Evolutionary conservation across 2,113 vertebrate genomes (phyloP).

Genomic region (Callospermophilus lateralis): DNA sequence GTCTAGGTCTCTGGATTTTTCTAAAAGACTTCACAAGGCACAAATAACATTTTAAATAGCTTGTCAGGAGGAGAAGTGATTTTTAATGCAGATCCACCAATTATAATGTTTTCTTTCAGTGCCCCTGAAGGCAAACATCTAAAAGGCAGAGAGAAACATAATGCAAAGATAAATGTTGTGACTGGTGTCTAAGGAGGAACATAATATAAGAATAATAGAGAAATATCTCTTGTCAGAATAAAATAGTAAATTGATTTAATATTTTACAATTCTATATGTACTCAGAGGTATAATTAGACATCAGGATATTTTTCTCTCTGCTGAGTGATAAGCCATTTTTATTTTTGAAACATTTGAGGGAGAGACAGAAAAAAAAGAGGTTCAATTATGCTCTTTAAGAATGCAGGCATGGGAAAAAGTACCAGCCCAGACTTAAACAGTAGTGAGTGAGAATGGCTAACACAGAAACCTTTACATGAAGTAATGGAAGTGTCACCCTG

Average conservation of each 20-base stretch:
- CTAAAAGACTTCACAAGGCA: constrained; percentile 76
- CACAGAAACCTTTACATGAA: neutral
- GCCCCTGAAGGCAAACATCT: constrained; percentile 82
- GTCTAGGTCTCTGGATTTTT: constrained; percentile 66
- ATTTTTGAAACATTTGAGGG: neutral
- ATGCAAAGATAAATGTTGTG: constrained; percentile 80
- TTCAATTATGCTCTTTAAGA: neutral
- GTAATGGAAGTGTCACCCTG: neutral
- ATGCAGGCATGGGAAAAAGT: neutral
- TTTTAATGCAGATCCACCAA: constrained; percentile 85
- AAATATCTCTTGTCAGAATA: constrained; percentile 75
- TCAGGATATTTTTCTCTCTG: neutral
- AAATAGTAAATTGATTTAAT: constrained; percentile 59
- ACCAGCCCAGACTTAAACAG: neutral
- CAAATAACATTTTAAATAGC: constrained; percentile 83
- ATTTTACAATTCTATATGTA: constrained; percentile 38
- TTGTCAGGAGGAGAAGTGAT: constrained; percentile 75
- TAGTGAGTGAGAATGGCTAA: neutral
- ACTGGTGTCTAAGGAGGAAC: constrained; percentile 68
- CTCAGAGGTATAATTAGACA: constrained; percentile 36
- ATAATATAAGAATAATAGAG: constrained; percentile 75
- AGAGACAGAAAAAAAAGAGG: neutral
- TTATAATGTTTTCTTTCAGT: constrained; percentile 76
- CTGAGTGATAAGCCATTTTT: neutral
- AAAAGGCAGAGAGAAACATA: constrained; percentile 73